Base-by-base conservation (phyloP, 2,113 vertebrate species). In the Proterorhinus semilunaris region DNA sequence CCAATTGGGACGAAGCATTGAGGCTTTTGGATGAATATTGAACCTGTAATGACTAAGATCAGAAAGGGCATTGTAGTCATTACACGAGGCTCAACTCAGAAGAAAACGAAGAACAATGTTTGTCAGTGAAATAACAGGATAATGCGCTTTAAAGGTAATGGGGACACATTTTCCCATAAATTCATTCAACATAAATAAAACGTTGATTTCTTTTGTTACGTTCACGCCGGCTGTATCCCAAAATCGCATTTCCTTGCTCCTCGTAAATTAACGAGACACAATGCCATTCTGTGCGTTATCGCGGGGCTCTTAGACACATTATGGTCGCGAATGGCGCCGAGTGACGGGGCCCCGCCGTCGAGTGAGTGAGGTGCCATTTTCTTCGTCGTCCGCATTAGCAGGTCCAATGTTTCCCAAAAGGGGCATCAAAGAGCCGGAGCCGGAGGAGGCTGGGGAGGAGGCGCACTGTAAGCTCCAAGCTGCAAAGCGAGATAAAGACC, bases 401-500 rank as follows among this genome's bases (percentile, higher is more conserved):
- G 81, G 79, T 83, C 76, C 78, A 83, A 59, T 91, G 84, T 88
- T 89, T 89, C 84, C 27, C 78, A 87, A 52, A 52, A 66, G 84
- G 71, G 64, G 80, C 85, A 86, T 87, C 84, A 89, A 87, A 89
- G 83, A 71, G 84, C 83, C 70, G 75, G 80, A 79, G 84, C 78
- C 68, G 75, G 76, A 83, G 71, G 79, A 85, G n/a, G 75, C 62
- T 49, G 65, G 71, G 79, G 68, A 36, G 85, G 67, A 27, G 69
- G 76, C 53, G 54, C 69, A 76, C 81, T 78, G 86, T 84, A 83
- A 87, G 87, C 89, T 86, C 81, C 90, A 92, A 93, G 91, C 89
- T 92, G 92, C 90, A 87, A 74, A 63, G 74, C 80, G 90, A 88
- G 91, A 93, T 92, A 92, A 92, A 90, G 87, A 83, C 80, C 87